A percentile compares a stretch with the other conserved stretches of the same genome.
Conservation (phyloP, 2,113 vertebrate species). For the pig (Sus scrofa) region DNA sequence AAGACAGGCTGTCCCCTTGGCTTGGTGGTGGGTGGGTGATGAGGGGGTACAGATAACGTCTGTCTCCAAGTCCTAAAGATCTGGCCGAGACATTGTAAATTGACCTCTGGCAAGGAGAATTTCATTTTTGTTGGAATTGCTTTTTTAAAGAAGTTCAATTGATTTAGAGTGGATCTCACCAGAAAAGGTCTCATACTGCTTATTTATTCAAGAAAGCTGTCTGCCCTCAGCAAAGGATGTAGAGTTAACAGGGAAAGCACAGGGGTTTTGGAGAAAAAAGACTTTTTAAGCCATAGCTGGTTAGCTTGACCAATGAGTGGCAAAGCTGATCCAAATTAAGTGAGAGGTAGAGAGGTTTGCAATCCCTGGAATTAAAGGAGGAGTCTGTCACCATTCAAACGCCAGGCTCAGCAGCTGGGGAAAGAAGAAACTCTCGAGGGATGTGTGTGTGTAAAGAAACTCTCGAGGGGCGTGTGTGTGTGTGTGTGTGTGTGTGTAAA, state of each 20-base stretch:
- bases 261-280: background rate
- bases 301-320: background rate
- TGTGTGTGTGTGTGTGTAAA: too few species aligned
- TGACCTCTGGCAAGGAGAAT: background rate
- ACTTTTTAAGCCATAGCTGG: background rate
- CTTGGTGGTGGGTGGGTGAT: background rate
- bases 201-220: conserved; percentile 6
- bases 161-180: background rate
- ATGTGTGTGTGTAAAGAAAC: too few species aligned
- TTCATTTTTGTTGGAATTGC: conserved; percentile 21
- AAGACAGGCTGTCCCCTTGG: background rate
- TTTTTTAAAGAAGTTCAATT: background rate
- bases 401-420: background rate
- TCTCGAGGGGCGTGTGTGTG: too few species aligned
- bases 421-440: too few species aligned
- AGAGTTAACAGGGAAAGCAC: background rate
- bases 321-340: background rate
- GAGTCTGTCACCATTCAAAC: background rate
- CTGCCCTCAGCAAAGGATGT: background rate
- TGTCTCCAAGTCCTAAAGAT: background rate
- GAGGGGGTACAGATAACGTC: background rate
- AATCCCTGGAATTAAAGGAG: background rate
- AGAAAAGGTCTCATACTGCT: background rate
- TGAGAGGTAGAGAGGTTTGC: background rate
- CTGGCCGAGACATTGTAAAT: background rate